These are phyloP conservation scores for Periphyllus acericola DNA, from an alignment of 2,888 invertebrate species.

Conservation along the genomic window DNA sequence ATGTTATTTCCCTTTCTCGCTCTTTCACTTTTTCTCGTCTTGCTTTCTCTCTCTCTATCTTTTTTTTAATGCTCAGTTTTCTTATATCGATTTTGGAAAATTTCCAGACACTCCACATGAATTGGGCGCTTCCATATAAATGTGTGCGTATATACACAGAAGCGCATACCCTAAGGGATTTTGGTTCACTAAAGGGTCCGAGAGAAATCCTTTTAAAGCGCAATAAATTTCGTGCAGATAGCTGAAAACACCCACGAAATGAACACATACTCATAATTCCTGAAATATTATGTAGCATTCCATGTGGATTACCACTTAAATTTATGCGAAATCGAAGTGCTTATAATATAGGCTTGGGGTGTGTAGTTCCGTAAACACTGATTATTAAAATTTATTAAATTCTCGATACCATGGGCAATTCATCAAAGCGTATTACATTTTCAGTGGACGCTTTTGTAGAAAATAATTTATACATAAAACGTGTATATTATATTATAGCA, in stretches of 20 bases:
- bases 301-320: slow-evolving; percentile 21
- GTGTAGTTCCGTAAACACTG: background rate
- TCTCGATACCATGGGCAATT: background rate
- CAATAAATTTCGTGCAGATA: slow-evolving; percentile 52
- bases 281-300: slow-evolving; percentile 50
- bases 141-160: slow-evolving; percentile 24
- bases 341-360: background rate
- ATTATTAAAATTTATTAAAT: slow-evolving; percentile 33
- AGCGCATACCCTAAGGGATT: slow-evolving; percentile 51
- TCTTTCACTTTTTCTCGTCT: background rate
- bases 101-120: slow-evolving; percentile 52
- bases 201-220: slow-evolving; percentile 53
- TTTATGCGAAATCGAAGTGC: slow-evolving; percentile 36
- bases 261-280: slow-evolving; percentile 59
- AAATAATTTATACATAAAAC: background rate
- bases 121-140: slow-evolving; percentile 41
- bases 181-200: slow-evolving; percentile 47
- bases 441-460: background rate
- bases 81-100: slow-evolving; percentile 59
- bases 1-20: background rate
- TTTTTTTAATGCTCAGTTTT: slow-evolving; percentile 46
- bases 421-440: background rate
- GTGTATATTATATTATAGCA: background rate
- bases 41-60: background rate
- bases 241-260: slow-evolving; percentile 41